Percentiles rank a stretch among this genome's conserved stretches.
Conservation (phyloP, 2,113 vertebrate genomes). For the Nannobrachium achirus region DNA sequence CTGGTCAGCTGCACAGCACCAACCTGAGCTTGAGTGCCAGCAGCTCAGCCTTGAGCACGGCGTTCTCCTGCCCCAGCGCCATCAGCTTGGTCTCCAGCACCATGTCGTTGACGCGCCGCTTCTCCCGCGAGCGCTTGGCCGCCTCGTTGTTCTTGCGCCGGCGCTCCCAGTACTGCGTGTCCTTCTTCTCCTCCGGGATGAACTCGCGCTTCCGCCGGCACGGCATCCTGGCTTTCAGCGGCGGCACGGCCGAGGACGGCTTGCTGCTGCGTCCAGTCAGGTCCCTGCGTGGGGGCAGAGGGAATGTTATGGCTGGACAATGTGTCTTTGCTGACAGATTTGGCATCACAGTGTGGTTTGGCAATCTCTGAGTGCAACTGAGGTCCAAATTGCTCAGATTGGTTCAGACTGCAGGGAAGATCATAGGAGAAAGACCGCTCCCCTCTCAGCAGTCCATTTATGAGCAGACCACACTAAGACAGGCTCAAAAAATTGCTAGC, state of each 20-base stretch:
- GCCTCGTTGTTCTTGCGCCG: slow-evolving; percentile 96
- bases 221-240: slow-evolving; percentile 80
- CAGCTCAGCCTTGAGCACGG: slow-evolving; percentile 90
- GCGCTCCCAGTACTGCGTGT: slow-evolving; percentile 94
- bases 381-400: too few relatives aligned
- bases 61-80: slow-evolving; percentile 93
- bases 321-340: too few relatives aligned
- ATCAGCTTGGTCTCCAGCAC: slow-evolving; percentile 96
- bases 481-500: too few relatives aligned
- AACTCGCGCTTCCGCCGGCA: slow-evolving; percentile 94
- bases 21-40: slow-evolving; percentile 92
- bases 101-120: slow-evolving; percentile 94
- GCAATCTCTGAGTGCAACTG: too few relatives aligned
- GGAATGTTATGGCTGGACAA: too few relatives aligned
- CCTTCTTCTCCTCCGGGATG: slow-evolving; percentile 96
- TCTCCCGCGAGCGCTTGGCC: slow-evolving; percentile 95
- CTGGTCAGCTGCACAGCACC: too few relatives aligned
- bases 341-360: too few relatives aligned
- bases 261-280: slow-evolving; percentile 59
- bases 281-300: slow-evolving; percentile 40
- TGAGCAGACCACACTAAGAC: too few relatives aligned
- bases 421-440: too few relatives aligned
- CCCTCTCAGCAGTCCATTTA: too few relatives aligned
- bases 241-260: slow-evolving; percentile 54
- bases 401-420: too few relatives aligned